A percentile compares a stretch with the other conserved stretches of the same genome.
phyloP scores from a whole-genome alignment of 2,113 vertebrate genomes.

The Porphyrio hochstetteri region DNA sequence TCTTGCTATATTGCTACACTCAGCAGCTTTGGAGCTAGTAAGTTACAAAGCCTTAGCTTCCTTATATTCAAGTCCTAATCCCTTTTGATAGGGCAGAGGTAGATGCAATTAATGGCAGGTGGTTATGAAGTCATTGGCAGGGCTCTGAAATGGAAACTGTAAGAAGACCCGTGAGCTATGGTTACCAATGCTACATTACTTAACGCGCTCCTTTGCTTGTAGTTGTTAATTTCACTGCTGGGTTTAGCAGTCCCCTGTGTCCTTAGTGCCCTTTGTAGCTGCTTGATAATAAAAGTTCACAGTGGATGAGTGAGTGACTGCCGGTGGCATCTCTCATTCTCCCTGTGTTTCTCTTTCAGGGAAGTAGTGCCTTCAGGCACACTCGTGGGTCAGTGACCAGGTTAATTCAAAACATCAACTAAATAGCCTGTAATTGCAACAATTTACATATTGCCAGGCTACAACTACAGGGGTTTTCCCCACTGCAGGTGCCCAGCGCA shows the following conservation, averaged over 20 bases:
- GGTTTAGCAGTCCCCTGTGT: not conserved
- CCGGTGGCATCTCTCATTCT: not conserved
- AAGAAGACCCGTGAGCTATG: not conserved
- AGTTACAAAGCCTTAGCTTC: not conserved
- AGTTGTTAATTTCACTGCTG: not conserved
- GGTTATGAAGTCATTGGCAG: not conserved
- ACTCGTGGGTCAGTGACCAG: not conserved
- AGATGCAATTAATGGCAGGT: not conserved
- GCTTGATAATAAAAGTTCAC: not conserved
- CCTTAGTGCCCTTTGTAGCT: not conserved
- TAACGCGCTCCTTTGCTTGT: not conserved
- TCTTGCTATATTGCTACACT: not conserved
- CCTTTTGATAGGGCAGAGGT: not conserved
- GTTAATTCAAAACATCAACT: not conserved
- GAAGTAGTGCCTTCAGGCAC: not conserved
- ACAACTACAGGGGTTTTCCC: not conserved
- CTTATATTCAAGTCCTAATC: not conserved
- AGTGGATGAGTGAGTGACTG: not conserved
- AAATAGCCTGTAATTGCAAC: not conserved
- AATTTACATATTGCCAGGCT: not conserved
- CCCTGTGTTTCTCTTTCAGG: not conserved
- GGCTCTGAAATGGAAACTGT: constrained; percentile 27
- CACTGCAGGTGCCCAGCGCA: not conserved
- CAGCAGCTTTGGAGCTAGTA: constrained; percentile 4
- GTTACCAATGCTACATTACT: not conserved